Evolutionary conservation across 2,888 invertebrate species (phyloP), one percentile per base, ranked within the genome.

Genomic region (Selenia dentaria): DNA sequence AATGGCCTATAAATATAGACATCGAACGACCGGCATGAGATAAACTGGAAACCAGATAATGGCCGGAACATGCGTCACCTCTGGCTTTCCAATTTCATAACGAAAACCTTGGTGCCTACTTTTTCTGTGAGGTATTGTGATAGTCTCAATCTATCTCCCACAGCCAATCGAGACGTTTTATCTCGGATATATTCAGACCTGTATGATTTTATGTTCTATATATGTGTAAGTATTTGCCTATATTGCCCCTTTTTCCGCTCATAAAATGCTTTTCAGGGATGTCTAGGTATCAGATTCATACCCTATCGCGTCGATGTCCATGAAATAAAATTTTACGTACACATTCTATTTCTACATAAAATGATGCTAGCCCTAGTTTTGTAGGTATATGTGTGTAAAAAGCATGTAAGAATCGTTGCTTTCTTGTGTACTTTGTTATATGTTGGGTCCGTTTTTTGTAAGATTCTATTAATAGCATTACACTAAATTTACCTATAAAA

Each of bases 101-200:
- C 54, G 61, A 58, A 53, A 59, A 54, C 53, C 46, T 57, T 53
- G 55, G 56, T 54, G 54, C 53, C 38, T 37, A 46, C 29, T 20
- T 46, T 44, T 33, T 32, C 14, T 25, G 29, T 27, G 12, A 42
- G 18, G 13, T 29, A 42, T 46, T 33, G 37, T 42, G 18, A 38
- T 41, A 34, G 37, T 38, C 11, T 9, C 47, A 33, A 42, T 48
- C 12, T 37, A 29, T 41, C 28, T 42, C 10, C 18, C 10, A 12
- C 37, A 6, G 28, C 12, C 39, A 35, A 45, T 45, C 13, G 28
- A 29, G 25, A 13, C 33, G 27, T 37, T 36, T 37, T 42, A 42
- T 42, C 28, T 28, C 9, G 22, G 13, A 42, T 37, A 37, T 33
- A 48, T 48, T 48, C 47, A 37, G 28, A 18, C 26, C 31, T 26